Base-by-base conservation (phyloP, 1,140 invertebrate species). In the Tetramorium simillimum region DNA sequence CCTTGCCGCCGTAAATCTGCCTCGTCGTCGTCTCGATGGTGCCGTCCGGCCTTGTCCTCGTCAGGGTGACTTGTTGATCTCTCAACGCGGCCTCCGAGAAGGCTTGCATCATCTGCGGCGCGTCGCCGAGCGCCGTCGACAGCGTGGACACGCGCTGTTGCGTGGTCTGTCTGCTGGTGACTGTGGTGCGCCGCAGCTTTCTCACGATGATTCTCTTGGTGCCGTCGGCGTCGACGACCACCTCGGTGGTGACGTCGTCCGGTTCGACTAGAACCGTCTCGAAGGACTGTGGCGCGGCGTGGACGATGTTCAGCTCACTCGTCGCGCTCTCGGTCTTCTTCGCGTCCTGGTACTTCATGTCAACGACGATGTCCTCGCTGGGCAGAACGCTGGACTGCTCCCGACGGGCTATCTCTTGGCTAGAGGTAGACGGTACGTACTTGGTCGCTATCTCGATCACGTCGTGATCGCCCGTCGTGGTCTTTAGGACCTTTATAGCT, bases 171-270 rank as follows among this genome's bases (percentile, higher is more conserved):
- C 73, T 92, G 21, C 91, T 95, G 0, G 95, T 96, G 0, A 97
- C 93, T 14, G 93, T 82, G 21, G 94, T 95, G 49, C 92, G 89
- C 21, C 95, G 92, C 53, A 95, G 87, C 94, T 97, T 97, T 86
- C 96, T 97, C 0, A 98, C 96, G 67, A 98, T 97, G 81, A 98
- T 98, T 87, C 97, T 96, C 89, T 97, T 98, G 0, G 97, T 97
- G n/a, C 97, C 97, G 94, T 98, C 97, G 37, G 97, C 96, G 89
- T 97, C 97, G 0, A 98, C 97, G 9, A 98, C 96, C 2, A 98
- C 97, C 94, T 98, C 97, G 12, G 97, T 97, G 2, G 96, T 97
- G n/a, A 96, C 95, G 92, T 98, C 97, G 93, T 97, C 97, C 0
- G 97, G 97, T 93, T 98, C 97, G 0, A 97, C 96, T 87, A 98